Evolutionary conservation across 2,113 vertebrate species (phyloP).

Genomic region (Thamnophis sirtalis): DNA sequence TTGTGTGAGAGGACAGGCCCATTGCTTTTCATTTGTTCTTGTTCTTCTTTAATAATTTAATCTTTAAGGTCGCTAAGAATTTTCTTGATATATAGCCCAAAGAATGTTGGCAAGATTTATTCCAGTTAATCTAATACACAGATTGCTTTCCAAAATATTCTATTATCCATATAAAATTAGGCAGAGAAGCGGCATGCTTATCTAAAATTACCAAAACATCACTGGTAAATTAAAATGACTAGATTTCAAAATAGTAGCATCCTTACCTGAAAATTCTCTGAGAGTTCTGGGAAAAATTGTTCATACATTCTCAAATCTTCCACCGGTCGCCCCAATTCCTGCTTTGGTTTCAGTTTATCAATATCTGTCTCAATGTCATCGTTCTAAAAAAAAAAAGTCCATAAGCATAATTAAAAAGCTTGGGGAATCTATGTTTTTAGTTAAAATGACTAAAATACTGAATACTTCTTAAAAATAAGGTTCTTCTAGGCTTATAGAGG

Average conservation of each 20-base stretch:
- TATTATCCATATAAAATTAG: background rate
- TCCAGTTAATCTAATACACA: background rate
- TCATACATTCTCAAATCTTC: slow-evolving; percentile 92
- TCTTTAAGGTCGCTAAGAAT: background rate
- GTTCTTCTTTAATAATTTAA: background rate
- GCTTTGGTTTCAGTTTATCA: slow-evolving; percentile 85
- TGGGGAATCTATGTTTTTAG: background rate
- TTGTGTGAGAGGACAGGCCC: background rate
- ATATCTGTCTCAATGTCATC: slow-evolving; percentile 98
- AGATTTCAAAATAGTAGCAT: background rate
- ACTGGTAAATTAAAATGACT: background rate
- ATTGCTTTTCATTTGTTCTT: background rate
- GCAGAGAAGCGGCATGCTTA: background rate
- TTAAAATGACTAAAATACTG: background rate
- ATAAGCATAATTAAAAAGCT: slow-evolving; percentile 7
- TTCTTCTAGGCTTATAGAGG: background rate
- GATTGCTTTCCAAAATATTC: background rate
- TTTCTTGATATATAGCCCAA: background rate
- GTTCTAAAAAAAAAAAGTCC: slow-evolving; percentile 76
- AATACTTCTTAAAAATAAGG: background rate
- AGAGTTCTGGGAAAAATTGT: slow-evolving; percentile 88
- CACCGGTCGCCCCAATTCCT: slow-evolving; percentile 72
- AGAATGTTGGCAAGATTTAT: background rate
- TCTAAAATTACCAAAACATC: background rate
- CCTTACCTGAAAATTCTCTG: slow-evolving; percentile 90